phyloP scores from a whole-genome alignment of 2,113 vertebrate species.

The Triplophysa siluroides region DNA sequence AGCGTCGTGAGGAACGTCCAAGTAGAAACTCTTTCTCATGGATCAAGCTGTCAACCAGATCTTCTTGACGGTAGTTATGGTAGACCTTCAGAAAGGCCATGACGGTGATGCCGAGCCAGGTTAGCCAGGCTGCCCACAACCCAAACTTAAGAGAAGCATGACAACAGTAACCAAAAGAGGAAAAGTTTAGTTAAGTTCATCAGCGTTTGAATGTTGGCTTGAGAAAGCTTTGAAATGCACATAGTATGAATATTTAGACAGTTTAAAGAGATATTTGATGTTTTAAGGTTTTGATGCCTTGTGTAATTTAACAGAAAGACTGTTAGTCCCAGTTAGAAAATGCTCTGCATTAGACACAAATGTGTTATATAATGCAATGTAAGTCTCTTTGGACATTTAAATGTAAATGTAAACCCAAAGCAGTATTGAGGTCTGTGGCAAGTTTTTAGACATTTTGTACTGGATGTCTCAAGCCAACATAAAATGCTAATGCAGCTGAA shows the following conservation, averaged over 20 bases:
- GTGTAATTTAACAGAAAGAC: too few species aligned
- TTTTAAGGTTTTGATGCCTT: too few species aligned
- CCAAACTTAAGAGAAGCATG: constrained; percentile 78
- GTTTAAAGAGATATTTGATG: too few species aligned
- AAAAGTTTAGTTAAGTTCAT: neutral
- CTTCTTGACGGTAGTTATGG: constrained; percentile 92
- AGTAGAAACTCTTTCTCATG: constrained; percentile 96
- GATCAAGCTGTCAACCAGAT: constrained; percentile 90
- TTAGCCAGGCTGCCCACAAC: constrained; percentile 94
- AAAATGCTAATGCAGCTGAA: neutral
- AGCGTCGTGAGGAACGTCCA: constrained; percentile 76
- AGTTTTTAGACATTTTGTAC: neutral
- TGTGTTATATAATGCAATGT: too few species aligned
- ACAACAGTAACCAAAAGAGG: constrained; percentile 18
- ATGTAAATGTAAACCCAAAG: neutral
- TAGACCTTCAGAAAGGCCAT: constrained; percentile 96
- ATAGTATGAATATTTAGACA: too few species aligned
- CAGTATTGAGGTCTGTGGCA: neutral
- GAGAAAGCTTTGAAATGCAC: neutral
- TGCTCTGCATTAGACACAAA: too few species aligned
- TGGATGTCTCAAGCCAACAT: neutral
- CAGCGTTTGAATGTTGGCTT: neutral
- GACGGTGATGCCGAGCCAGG: constrained; percentile 88
- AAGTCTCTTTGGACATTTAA: too few species aligned
- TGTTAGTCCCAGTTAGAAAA: too few species aligned